Conservation (phyloP, 1,140 invertebrate species). For the Calliphora vicina region DNA sequence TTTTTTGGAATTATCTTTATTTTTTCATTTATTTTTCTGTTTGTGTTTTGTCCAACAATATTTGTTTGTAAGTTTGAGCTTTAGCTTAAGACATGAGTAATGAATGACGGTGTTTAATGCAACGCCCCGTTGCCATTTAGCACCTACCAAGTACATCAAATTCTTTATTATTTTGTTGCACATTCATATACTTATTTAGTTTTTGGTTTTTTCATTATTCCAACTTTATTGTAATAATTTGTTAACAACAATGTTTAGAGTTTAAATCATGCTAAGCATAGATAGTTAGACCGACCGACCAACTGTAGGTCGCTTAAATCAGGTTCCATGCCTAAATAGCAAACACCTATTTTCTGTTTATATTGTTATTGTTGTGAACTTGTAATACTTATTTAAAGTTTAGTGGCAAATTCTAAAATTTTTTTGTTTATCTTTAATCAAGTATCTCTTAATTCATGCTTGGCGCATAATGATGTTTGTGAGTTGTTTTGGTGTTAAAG, state of each 20-base stretch:
- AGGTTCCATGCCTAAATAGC: slow-evolving; percentile 14
- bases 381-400: neutral
- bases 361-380: neutral
- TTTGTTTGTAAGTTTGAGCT: neutral
- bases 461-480: neutral
- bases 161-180: neutral
- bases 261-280: neutral
- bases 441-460: neutral
- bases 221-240: slow-evolving; percentile 29
- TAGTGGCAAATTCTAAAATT: neutral
- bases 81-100: slow-evolving; percentile 18
- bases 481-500: no score
- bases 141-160: neutral
- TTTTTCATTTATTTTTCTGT: no score
- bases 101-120: slow-evolving; percentile 31
- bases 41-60: neutral
- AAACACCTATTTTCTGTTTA: slow-evolving; percentile 12
- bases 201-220: neutral
- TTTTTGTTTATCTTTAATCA: neutral
- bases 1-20: neutral
- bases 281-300: neutral
- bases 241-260: slow-evolving; percentile 28
- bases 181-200: neutral
- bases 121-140: slow-evolving; percentile 16
- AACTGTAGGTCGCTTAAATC: neutral